Percentiles rank a stretch among this genome's conserved stretches.
Evolutionary conservation across 2,113 vertebrate species (phyloP).

Genomic region (Psilopogon haemacephalus): DNA sequence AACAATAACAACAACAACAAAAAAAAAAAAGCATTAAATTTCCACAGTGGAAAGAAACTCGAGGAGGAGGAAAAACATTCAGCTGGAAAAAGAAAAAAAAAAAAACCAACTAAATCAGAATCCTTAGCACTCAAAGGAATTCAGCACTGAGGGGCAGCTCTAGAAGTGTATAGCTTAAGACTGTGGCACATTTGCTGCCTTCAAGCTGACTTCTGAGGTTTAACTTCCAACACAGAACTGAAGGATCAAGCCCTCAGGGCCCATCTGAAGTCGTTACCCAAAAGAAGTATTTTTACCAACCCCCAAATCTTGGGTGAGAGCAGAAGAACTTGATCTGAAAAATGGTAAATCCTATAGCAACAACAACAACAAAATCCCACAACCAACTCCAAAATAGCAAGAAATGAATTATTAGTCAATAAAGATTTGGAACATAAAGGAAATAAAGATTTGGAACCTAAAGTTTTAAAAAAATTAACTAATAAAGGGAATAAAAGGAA

Average conservation of each 20-base stretch:
- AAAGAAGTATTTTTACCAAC: background rate
- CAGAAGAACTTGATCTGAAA: background rate
- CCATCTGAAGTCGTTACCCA: background rate
- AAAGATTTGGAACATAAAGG: too few relatives aligned
- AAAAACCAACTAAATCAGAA: background rate
- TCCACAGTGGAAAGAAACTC: background rate
- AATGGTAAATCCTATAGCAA: too few relatives aligned
- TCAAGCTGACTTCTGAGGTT: background rate
- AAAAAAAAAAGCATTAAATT: constrained; percentile 21
- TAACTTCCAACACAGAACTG: background rate
- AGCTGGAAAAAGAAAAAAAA: constrained; percentile 23
- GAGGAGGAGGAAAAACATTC: background rate
- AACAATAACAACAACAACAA: background rate
- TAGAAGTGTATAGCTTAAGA: background rate
- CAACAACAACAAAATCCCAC: too few relatives aligned
- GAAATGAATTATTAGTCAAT: background rate
- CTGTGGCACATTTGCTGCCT: background rate
- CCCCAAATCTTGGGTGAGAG: background rate
- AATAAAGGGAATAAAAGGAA: too few relatives aligned
- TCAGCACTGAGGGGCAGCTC: constrained; percentile 1
- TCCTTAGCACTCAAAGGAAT: constrained; percentile 14
- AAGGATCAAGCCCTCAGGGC: background rate
- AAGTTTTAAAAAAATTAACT: too few relatives aligned
- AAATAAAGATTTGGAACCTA: too few relatives aligned
- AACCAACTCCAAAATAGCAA: background rate